phyloP scores from a whole-genome alignment of 2,888 invertebrate genomes.

The Antheraea yamamai region DNA sequence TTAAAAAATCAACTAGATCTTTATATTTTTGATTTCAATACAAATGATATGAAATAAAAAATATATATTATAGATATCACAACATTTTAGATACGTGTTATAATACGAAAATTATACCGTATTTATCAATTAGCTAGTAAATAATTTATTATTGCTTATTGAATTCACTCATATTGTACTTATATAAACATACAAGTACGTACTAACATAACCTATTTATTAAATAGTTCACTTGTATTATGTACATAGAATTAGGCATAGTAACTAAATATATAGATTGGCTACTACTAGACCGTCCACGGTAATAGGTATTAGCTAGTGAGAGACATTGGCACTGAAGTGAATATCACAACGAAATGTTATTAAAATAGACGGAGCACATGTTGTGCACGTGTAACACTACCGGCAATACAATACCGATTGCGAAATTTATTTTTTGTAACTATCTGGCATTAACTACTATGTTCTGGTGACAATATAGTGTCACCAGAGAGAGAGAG shows the following conservation, averaged over 20 bases:
- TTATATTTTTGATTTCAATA: too few relatives aligned
- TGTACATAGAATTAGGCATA: not conserved
- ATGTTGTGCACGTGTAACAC: constrained; percentile 31
- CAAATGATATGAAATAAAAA: too few relatives aligned
- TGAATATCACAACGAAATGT: constrained; percentile 45
- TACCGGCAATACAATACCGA: constrained; percentile 24
- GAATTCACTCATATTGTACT: too few relatives aligned
- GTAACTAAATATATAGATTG: not conserved
- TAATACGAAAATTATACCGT: too few relatives aligned
- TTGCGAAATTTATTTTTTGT: not conserved
- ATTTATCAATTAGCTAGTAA: too few relatives aligned
- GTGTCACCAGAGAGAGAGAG: too few relatives aligned
- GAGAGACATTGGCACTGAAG: constrained; percentile 55
- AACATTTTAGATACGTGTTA: too few relatives aligned
- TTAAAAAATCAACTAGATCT: too few relatives aligned
- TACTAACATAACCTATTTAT: not conserved
- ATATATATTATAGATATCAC: too few relatives aligned
- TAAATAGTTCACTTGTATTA: not conserved
- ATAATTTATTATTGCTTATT: too few relatives aligned
- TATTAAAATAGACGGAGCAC: constrained; percentile 52
- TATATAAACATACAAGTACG: too few relatives aligned
- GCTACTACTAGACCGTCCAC: not conserved
- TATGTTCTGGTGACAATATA: too few relatives aligned
- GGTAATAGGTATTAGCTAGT: not conserved
- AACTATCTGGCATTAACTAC: not conserved